Evolutionary conservation across 2,888 invertebrate species (phyloP).

Genomic region (Pilophorus perplexus): DNA sequence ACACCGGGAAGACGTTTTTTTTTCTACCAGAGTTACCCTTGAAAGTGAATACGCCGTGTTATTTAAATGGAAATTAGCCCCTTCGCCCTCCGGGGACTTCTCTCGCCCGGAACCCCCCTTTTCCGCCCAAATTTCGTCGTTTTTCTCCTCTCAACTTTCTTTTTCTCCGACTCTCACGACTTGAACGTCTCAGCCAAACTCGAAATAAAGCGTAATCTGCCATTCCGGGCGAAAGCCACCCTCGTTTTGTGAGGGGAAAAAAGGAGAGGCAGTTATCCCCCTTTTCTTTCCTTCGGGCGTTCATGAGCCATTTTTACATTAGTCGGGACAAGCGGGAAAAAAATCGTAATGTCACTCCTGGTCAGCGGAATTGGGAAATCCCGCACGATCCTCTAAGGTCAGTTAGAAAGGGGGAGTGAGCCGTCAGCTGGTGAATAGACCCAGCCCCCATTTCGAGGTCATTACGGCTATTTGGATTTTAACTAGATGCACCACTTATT

Average conservation of each 20-base stretch:
- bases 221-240: not conserved
- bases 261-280: too few species aligned
- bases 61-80: constrained; percentile 35
- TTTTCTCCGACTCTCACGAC: not conserved
- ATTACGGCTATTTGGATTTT: too few species aligned
- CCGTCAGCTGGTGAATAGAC: too few species aligned
- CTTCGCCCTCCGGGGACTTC: not conserved
- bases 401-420: too few species aligned
- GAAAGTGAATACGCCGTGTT: constrained; percentile 32
- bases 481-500: too few species aligned
- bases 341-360: too few species aligned
- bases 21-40: not conserved
- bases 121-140: not conserved
- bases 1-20: not conserved
- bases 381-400: too few species aligned
- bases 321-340: too few species aligned
- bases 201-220: not conserved
- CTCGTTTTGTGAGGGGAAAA: too few species aligned
- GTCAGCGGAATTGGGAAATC: too few species aligned
- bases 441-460: too few species aligned
- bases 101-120: not conserved
- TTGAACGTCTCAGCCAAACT: not conserved
- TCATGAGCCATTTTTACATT: not conserved
- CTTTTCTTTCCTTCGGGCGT: not conserved
- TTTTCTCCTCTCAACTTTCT: not conserved